Evolutionary conservation across 2,888 invertebrate genomes (phyloP), one percentile per base, ranked within the genome.

Genomic region (Torymus aiolomorphi): DNA sequence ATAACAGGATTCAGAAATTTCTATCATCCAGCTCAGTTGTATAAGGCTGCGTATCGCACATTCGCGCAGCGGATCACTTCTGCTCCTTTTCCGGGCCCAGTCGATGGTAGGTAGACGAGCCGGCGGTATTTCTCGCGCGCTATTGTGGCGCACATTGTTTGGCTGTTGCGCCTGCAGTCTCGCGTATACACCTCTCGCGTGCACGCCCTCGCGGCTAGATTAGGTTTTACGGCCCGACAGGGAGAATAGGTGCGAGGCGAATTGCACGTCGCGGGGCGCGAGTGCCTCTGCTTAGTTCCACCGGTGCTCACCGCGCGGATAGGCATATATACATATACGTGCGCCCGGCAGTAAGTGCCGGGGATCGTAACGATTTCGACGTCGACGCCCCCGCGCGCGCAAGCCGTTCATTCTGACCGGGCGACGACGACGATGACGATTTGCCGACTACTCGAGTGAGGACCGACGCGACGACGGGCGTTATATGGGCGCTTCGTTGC

Each of bases 171-270:
- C 52, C n/a, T 24, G 49, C 73, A 13, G 42, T 59, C 59, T 2
- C 82, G 75, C 84, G 82, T 83, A 16, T 59, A 16, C 83, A 82
- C 80, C 82, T 82, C 24, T 24, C 24, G 24, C 24, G 24, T 24
- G 24, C 24, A 24, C 24, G 24, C 24, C 24, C 24, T 24, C 24
- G 24, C 82, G 78, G 81, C 81, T 81, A 84, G 85, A 86, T 85
- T 86, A 86, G 81, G 80, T 85, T 86, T 84, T 84, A 85, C 77
- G 84, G 81, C 82, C 81, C 81, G 14, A 13, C 57, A 16, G 16
- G 18, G 56, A 65, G 18, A 56, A 73, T 56, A 73, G 73, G 65
- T 56, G 54, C 49, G 62, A 31, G 42, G 62, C 72, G 54, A 65
- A 65, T 73, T 24, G 65, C 16, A 62, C 61, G 20, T 49, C 54